Percentiles rank a stretch among this genome's conserved stretches.
Evolutionary conservation across 1,140 invertebrate species (phyloP).

Genomic region (Papilio xuthus): DNA sequence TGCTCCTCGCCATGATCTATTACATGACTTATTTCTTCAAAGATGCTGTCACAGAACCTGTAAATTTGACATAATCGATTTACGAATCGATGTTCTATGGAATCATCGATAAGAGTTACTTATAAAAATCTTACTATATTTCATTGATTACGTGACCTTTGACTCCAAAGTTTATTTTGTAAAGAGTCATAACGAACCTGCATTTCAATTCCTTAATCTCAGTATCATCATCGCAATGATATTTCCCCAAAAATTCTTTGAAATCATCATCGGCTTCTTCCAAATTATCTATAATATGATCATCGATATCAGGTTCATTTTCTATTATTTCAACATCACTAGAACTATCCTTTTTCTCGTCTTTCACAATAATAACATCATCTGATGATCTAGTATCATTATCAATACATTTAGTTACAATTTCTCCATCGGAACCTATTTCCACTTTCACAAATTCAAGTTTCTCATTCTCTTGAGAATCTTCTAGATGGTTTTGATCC

Average conservation of each 20-base stretch:
- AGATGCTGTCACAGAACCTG: conserved; percentile 67
- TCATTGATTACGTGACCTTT: too few species aligned
- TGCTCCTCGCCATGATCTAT: conserved; percentile 63
- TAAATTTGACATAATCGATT: conserved; percentile 26
- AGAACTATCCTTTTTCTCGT: conserved; percentile 59
- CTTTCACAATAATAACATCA: conserved; percentile 63
- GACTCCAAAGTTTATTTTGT: too few species aligned
- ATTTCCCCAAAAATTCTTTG: conserved; percentile 72
- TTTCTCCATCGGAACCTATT: conserved; percentile 67
- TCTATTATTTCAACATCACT: conserved; percentile 73
- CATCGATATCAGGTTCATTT: conserved; percentile 57
- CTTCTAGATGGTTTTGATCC: conserved; percentile 40
- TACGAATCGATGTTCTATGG: background rate
- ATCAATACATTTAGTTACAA: conserved; percentile 62
- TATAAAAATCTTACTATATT: too few species aligned
- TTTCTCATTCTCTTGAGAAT: conserved; percentile 44
- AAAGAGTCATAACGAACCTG: conserved; percentile 52
- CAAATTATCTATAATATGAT: conserved; percentile 68
- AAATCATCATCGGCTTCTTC: conserved; percentile 72
- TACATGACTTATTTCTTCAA: conserved; percentile 53
- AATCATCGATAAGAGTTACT: too few species aligned
- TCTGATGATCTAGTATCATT: conserved; percentile 53
- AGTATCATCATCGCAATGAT: conserved; percentile 51
- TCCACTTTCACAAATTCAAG: conserved; percentile 67
- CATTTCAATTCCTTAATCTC: conserved; percentile 65